These are phyloP conservation scores for Ceyx melanurus DNA, from an alignment of 2,113 vertebrate species.

Conservation along the genomic window DNA sequence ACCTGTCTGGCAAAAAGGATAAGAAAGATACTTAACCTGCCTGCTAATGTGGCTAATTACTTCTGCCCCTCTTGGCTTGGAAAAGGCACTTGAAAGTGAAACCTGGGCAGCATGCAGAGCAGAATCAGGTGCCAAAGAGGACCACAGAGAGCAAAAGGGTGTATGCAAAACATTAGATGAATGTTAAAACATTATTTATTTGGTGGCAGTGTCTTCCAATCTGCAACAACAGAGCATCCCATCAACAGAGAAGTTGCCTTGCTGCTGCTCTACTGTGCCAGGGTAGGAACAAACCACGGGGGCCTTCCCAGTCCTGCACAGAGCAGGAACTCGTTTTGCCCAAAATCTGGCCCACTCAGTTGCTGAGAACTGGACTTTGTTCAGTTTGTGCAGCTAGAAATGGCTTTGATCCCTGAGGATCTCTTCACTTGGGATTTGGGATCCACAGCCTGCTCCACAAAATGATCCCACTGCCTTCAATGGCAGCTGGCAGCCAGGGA, in stretches of 20 bases:
- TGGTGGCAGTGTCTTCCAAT: neutral
- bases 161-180: too few species aligned
- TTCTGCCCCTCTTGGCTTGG: slow-evolving; percentile 2
- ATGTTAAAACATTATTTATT: neutral
- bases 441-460: neutral
- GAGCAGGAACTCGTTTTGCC: slow-evolving; percentile 13
- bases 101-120: slow-evolving; percentile 8
- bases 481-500: neutral
- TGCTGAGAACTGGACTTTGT: slow-evolving; percentile 22
- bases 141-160: neutral
- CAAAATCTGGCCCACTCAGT: slow-evolving; percentile 36
- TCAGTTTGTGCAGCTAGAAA: slow-evolving; percentile 37
- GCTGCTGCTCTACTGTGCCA: neutral
- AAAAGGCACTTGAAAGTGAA: slow-evolving; percentile 24
- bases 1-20: neutral
- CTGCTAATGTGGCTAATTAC: neutral
- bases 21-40: slow-evolving; percentile 5
- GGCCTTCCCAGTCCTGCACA: neutral
- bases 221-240: neutral
- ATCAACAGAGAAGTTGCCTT: neutral
- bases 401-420: slow-evolving; percentile 29
- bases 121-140: neutral
- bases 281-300: neutral
- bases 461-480: neutral
- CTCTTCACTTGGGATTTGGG: neutral